These are phyloP conservation scores for Pseudochirops corinnae DNA, from an alignment of 2,797 vertebrate species.

Conservation along the genomic window DNA sequence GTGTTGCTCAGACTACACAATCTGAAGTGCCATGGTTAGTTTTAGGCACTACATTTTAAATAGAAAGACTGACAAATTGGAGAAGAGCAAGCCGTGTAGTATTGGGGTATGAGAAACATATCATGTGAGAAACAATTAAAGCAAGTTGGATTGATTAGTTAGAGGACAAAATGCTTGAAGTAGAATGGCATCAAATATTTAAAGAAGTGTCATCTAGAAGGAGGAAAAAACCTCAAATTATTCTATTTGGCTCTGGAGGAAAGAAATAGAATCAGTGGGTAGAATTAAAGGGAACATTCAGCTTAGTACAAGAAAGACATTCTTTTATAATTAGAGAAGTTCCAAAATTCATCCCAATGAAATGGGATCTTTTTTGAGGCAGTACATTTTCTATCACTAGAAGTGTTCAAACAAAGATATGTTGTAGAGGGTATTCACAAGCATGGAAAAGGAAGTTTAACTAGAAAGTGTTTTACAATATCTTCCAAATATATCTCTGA, in stretches of 20 bases:
- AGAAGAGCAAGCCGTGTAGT: slow-evolving; percentile 39
- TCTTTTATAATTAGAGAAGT: neutral
- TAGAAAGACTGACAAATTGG: slow-evolving; percentile 59
- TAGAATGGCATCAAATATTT: neutral
- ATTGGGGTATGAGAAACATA: slow-evolving; percentile 23
- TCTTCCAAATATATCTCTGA: neutral
- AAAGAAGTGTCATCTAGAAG: neutral
- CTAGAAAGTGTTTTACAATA: neutral
- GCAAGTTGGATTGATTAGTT: slow-evolving; percentile 38
- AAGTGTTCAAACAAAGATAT: neutral
- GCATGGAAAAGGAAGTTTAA: neutral
- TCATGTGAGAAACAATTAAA: slow-evolving; percentile 24
- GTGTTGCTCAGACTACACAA: slow-evolving; percentile 51
- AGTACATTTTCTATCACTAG: neutral
- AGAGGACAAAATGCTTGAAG: slow-evolving; percentile 52
- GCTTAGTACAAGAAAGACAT: neutral
- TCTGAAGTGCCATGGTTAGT: slow-evolving; percentile 57
- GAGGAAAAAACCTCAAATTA: neutral
- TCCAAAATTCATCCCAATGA: neutral
- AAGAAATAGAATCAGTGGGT: neutral
- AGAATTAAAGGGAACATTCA: neutral
- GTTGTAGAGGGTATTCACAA: neutral
- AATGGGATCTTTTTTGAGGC: neutral
- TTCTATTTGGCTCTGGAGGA: neutral
- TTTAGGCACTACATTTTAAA: slow-evolving; percentile 65